phyloP scores from a whole-genome alignment of 2,797 vertebrate genomes.

The Chelmon rostratus region DNA sequence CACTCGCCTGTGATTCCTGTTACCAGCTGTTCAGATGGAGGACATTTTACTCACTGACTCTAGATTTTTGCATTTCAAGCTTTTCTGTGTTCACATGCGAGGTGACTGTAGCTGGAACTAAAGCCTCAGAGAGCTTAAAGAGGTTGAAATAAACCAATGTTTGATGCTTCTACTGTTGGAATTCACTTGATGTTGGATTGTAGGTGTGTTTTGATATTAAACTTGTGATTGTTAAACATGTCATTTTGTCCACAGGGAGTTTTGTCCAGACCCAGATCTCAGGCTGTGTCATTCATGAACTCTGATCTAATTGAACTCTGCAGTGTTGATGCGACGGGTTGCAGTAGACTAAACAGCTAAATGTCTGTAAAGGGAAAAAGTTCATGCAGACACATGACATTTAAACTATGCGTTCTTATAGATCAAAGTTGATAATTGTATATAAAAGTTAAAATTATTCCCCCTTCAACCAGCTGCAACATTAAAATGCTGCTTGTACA shows the following conservation, averaged over 20 bases:
- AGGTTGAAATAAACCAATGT: not conserved
- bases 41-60: not conserved
- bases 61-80: not conserved
- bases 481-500: too few species aligned
- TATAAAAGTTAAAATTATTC: too few species aligned
- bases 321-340: not conserved
- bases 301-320: not conserved
- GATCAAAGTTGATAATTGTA: too few species aligned
- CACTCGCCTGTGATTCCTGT: not conserved
- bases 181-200: slow-evolving; percentile 15
- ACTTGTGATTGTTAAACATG: slow-evolving; percentile 2
- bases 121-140: not conserved
- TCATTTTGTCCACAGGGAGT: accelerated
- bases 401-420: too few species aligned
- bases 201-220: slow-evolving; percentile 53
- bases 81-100: not conserved
- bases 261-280: not conserved
- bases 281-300: not conserved
- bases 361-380: too few species aligned
- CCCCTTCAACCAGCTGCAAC: too few species aligned
- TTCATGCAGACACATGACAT: too few species aligned
- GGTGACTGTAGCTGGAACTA: not conserved
- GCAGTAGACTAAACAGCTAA: too few species aligned
- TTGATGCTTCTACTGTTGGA: slow-evolving; percentile 17
- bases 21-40: not conserved